Evolutionary conservation across 2,888 invertebrate species (phyloP), one percentile per base, ranked within the genome.

Genomic region (Gibbula magus): DNA sequence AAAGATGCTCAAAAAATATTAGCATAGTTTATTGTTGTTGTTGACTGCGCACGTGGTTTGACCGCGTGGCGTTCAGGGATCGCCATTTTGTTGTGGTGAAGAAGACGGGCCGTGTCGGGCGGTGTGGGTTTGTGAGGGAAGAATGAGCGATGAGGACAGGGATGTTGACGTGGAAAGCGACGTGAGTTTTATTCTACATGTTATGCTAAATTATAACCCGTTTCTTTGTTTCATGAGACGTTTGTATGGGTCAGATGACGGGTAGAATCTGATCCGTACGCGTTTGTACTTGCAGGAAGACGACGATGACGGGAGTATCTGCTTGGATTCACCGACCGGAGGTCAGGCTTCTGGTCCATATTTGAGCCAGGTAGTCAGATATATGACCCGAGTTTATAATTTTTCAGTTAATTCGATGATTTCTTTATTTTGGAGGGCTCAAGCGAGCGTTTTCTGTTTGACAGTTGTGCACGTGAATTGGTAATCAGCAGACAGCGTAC

Each of bases 161-260:
- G 97, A 98, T 93, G 96, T 97, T 93, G 98, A 98, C 93, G 96
- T 97, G 91, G 97, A 97, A 94, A 98, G 97, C 94, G 97, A 97
- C 94, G 97, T 97, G 95, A 95, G 96, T 81, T 20, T 78, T 56
- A 67, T 25, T 39, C 22, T 29, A 35, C 16, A 54, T 73, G 18
- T 54, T 74, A 53, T 20, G 16, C 56, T 74, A 22, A 39, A 39
- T 16, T 22, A 39, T 74, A 78, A 56, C 39, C 52, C 54, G 20
- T 54, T 53, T 18, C 29, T 35, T 74, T 35, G 53, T 32, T 74
- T 54, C n/a, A 25, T 32, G n/a, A 78, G 56, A 78, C 74, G 70
- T 74, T 54, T 29, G 39, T 73, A 39, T 73, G 70, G 74, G 56
- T 53, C 73, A 78, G 78, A 73, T 78, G 45, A 70, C 32, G 73